These are phyloP conservation scores for Ormia ochracea DNA, from an alignment of 2,888 invertebrate species.

Conservation along the genomic window DNA sequence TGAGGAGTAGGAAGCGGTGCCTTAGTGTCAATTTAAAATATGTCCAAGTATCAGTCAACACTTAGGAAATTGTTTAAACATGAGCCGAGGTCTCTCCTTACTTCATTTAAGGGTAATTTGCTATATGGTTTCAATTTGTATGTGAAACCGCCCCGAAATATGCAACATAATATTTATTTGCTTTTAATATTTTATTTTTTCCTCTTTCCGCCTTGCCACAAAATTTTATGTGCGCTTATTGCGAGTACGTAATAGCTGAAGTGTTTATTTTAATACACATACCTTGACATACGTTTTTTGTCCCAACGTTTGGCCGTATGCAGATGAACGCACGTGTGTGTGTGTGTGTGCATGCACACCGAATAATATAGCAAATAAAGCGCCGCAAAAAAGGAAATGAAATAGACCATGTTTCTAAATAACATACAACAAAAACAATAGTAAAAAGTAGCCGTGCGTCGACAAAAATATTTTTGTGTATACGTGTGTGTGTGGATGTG, in stretches of 20 bases:
- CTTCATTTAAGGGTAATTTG: conserved; percentile 18
- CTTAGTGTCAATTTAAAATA: conserved; percentile 7
- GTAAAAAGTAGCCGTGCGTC: background rate
- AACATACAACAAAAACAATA: conserved; percentile 20
- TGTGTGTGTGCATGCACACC: no score
- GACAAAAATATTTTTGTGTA: no score
- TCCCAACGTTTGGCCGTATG: background rate
- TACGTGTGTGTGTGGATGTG: background rate
- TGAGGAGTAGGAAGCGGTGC: background rate
- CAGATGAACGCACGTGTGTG: background rate
- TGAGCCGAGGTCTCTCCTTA: background rate
- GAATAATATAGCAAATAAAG: conserved; percentile 7
- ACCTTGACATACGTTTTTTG: conserved; percentile 7
- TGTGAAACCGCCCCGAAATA: conserved; percentile 30
- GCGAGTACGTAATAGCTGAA: background rate
- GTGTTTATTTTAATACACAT: conserved; percentile 5
- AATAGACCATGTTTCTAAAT: conserved; percentile 2
- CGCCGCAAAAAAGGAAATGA: conserved; percentile 7
- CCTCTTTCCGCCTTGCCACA: background rate
- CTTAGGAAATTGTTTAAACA: conserved; percentile 1
- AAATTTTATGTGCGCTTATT: background rate
- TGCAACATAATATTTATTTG: conserved; percentile 28
- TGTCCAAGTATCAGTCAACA: conserved; percentile 10
- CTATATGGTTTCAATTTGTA: background rate
- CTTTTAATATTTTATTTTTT: no score